Evolutionary conservation across 2,797 vertebrate species (phyloP), one percentile per base, ranked within the genome.

Genomic region (Tapirus indicus): DNA sequence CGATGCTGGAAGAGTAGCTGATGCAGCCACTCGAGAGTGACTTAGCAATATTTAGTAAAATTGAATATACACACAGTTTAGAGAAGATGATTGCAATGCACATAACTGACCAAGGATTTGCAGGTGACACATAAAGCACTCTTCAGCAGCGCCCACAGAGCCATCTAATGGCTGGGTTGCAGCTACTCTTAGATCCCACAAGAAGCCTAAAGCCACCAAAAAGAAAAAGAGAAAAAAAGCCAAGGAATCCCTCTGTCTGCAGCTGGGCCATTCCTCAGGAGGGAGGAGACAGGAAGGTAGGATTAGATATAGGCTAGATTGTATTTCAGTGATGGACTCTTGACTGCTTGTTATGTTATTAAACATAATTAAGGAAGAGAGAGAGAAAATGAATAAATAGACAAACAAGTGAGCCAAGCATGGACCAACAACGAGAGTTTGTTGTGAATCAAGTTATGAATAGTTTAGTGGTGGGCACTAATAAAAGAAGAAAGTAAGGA

Each of bases 1-100:
- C 16, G 25, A 27, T 6, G n/a, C 29, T 1, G 0, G n/a, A 13
- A 62, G 32, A 6, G n/a, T 7, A 4, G 64, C 25, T 7, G 16
- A 16, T 1, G 5, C 5, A 18, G 35, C 17, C 13, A 2, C 3
- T 29, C 2, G 5, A 32, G 29, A 56, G 44, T 1, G 3, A 54
- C 10, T 25, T 0, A 11, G 41, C 49, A 27, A 32, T 12, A 62
- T 52, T 75, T 56, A 38, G 52, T 11, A 20, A 64, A 49, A 91
- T 1, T 6, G 32, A 44, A 64, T 64, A 87, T 13, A 58, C 16
- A 29, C 49, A 13, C 25, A 1, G 17, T 27, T 49, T 71, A 44
- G 38, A n/a, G 52, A 85, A 75, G 66, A 13, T 16, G 7, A 11
- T 21, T 29, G n/a, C 38, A 9, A 29, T 10, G 7, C 21, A 25